Base-by-base conservation (phyloP, 2,888 invertebrate genomes). In the Drosophila affinis region DNA sequence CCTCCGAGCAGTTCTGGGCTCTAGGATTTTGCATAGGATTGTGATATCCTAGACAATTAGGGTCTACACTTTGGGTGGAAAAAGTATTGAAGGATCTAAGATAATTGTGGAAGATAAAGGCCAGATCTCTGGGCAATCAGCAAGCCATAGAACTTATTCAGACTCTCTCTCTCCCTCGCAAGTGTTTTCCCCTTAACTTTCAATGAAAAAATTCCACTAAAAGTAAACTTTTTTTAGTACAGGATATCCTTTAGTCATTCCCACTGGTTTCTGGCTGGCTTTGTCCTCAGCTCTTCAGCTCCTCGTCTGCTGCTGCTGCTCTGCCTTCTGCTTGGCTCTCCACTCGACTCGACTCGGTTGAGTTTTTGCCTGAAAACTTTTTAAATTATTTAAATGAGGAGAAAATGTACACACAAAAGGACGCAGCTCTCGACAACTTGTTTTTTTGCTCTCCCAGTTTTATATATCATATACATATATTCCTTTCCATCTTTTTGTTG, bases 361-460 rank as follows among this genome's bases (percentile, higher is more conserved):
- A 68, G 48, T 62, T 53, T 75, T 53, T 27, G 61, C 57, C 47
- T 55, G 60, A 79, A 68, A 79, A 79, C 65, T 83, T 80, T 62
- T 56, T 67, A 65, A 83, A 79, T 74, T 68, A 82, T 79, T 82
- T 55, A 82, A 82, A 82, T 49, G 39, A 63, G 68, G 72, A 21
- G 55, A 49, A 62, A 70, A 62, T 57, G 63, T 39, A 39, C 39
- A 63, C 44, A 57, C 18, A 18, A 49, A 60, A 59, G 39, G 39
- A 39, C 39, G 39, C 3, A 39, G 39, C 49, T 61, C 65, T 57
- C 49, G 60, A 70, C 72, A 71, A 65, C 64, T 53, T 65, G n/a
- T 64, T 58, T 51, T 49, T 24, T 24, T 21, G 55, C 60, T 47
- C 27, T 39, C 39, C 21, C 63, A 63, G 44, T 64, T 53, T 34